These are phyloP conservation scores for Toxotes chatareus DNA, from an alignment of 2,113 vertebrate species.

Conservation along the genomic window DNA sequence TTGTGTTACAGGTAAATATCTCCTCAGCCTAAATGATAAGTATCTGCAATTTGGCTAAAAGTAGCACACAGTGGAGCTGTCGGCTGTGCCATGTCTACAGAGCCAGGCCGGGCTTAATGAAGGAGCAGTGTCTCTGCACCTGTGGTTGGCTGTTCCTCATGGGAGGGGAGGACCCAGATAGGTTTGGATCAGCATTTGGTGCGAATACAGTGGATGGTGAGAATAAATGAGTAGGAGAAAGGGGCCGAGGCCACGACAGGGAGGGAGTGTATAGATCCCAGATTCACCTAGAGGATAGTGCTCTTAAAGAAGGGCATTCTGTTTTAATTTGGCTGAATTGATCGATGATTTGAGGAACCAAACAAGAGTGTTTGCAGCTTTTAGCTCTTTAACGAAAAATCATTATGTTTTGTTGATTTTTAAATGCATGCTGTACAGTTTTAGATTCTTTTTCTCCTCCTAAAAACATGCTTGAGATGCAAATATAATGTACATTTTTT, in stretches of 20 bases:
- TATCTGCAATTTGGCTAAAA: slow-evolving; percentile 1
- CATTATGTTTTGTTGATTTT: neutral
- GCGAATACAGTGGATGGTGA: slow-evolving; percentile 1
- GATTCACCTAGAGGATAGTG: neutral
- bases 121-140: slow-evolving; percentile 27
- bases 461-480: no score
- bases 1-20: neutral
- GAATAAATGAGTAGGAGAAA: slow-evolving; percentile 39
- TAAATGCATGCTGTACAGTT: neutral
- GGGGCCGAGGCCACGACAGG: neutral
- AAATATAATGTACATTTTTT: neutral
- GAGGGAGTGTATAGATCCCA: neutral
- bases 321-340: neutral
- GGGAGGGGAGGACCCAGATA: slow-evolving; percentile 43
- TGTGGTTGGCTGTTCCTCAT: slow-evolving; percentile 30
- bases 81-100: neutral
- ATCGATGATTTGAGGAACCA: no score
- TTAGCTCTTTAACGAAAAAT: no score
- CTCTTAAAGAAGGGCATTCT: neutral
- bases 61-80: neutral
- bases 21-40: neutral
- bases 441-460: no score
- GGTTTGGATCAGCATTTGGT: slow-evolving; percentile 29
- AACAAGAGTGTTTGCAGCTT: no score
- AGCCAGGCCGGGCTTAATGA: neutral